These are phyloP conservation scores for Malthinus flaveolus DNA, from an alignment of 2,888 invertebrate species.

Conservation along the genomic window DNA sequence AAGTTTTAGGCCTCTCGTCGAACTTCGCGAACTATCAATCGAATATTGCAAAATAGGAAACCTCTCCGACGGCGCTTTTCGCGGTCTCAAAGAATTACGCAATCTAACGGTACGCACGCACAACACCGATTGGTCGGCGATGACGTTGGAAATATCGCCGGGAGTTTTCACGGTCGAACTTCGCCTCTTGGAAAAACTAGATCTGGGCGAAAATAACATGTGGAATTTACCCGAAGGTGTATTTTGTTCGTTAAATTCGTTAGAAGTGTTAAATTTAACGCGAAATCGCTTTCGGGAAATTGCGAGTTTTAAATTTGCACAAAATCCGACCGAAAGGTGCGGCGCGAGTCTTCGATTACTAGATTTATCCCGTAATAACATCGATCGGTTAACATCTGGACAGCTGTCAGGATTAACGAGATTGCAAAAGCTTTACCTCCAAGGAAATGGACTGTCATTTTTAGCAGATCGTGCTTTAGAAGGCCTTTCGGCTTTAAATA, in stretches of 20 bases:
- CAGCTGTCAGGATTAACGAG: constrained; percentile 72
- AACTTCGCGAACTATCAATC: constrained; percentile 75
- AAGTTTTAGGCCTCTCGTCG: constrained; percentile 75
- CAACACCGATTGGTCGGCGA: constrained; percentile 82
- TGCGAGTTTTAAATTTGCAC: constrained; percentile 70
- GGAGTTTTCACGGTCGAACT: constrained; percentile 76
- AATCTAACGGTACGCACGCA: constrained; percentile 81
- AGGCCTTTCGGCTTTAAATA: constrained; percentile 71
- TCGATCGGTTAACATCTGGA: constrained; percentile 73
- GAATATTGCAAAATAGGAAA: constrained; percentile 84
- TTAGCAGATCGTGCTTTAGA: constrained; percentile 79
- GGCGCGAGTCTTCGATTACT: constrained; percentile 70
- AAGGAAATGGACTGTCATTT: constrained; percentile 75
- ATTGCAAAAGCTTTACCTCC: constrained; percentile 73
- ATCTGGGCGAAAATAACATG: constrained; percentile 80
- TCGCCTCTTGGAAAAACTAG: constrained; percentile 71
- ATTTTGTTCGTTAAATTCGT: constrained; percentile 72
- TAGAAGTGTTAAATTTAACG: constrained; percentile 78
- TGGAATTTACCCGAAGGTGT: constrained; percentile 77
- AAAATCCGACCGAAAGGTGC: constrained; percentile 67
- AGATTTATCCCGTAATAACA: constrained; percentile 77
- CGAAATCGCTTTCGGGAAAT: constrained; percentile 78
- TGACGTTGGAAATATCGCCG: constrained; percentile 75
- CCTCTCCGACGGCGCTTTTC: constrained; percentile 80
- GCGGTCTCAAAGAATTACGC: constrained; percentile 74